Conservation (phyloP, 2,797 vertebrate genomes). For the Tragelaphus eurycerus region DNA sequence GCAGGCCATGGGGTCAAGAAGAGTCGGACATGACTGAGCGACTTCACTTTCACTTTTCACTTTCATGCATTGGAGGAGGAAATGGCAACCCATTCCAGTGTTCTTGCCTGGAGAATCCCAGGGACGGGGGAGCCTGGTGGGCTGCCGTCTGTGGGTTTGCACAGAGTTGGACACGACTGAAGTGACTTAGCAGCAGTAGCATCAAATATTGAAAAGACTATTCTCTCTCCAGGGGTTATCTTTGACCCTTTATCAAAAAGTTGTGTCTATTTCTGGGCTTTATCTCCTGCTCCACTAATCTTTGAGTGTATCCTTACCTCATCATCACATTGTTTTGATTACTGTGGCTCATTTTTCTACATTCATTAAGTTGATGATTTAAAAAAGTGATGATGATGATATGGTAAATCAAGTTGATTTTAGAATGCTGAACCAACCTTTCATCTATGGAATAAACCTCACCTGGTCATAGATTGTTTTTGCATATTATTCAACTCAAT, state of each 20-base stretch:
- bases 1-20: too few species aligned
- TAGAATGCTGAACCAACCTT: constrained; percentile 40
- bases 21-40: accelerated
- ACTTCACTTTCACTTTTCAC: too few species aligned
- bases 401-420: not conserved
- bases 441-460: not conserved
- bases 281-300: not conserved
- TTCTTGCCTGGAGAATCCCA: too few species aligned
- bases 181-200: not conserved
- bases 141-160: too few species aligned
- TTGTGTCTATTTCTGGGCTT: not conserved
- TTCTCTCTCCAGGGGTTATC: not conserved
- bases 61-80: too few species aligned
- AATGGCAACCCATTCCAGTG: too few species aligned
- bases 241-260: not conserved
- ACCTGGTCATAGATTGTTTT: not conserved
- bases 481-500: not conserved
- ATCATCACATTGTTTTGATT: not conserved
- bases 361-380: not conserved
- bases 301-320: not conserved
- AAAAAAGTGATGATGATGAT: not conserved
- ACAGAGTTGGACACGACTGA: too few species aligned
- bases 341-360: not conserved
- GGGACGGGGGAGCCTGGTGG: too few species aligned
- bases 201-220: constrained; percentile 1